Base-by-base conservation (phyloP, 2,888 invertebrate genomes). In the Opisthograptis luteolata region DNA sequence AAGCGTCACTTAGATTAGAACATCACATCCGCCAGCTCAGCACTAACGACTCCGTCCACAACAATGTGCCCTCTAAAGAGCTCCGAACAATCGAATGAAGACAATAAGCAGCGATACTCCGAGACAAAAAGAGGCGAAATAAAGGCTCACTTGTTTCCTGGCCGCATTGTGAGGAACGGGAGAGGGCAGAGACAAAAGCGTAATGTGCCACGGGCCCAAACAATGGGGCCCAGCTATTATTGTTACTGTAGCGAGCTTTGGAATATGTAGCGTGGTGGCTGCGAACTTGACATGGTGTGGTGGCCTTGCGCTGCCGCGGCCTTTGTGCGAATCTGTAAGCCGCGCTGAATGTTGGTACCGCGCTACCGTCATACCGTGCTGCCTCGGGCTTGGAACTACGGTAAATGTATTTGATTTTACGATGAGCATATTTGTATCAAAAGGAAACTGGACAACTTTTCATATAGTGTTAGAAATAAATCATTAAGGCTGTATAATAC, bases 111-210 rank as follows among this genome's bases (percentile, higher is more conserved):
- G 88, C 91, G 91, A 91, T 91, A 91, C 91, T 91, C 90, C 86
- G 90, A 91, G 91, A 91, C 91, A 91, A 91, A 91, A 91, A 91
- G 91, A 89, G 87, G 88, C 90, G 89, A 90, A 91, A 91, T 91
- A 91, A 91, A 91, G 91, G 91, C 90, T 91, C 91, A 90, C 90
- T 91, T 91, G 91, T 91, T 91, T 90, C 89, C 90, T 90, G 88
- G 89, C 90, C 89, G 89, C 89, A 90, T 90, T 90, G 90, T 90
- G 87, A 89, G 87, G 87, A 86, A 84, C 87, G 86, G 84, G 87
- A 87, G 89, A 90, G 89, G 89, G 89, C 89, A 89, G 87, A 90
- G 89, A 90, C 89, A 90, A 89, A 90, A 84, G 89, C 89, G 86
- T 90, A 90, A 90, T 90, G 89, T 90, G 89, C 89, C 89, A 87